These are phyloP conservation scores for Speoplatyrhinus poulsoni DNA, from an alignment of 2,113 vertebrate species.

Conservation along the genomic window DNA sequence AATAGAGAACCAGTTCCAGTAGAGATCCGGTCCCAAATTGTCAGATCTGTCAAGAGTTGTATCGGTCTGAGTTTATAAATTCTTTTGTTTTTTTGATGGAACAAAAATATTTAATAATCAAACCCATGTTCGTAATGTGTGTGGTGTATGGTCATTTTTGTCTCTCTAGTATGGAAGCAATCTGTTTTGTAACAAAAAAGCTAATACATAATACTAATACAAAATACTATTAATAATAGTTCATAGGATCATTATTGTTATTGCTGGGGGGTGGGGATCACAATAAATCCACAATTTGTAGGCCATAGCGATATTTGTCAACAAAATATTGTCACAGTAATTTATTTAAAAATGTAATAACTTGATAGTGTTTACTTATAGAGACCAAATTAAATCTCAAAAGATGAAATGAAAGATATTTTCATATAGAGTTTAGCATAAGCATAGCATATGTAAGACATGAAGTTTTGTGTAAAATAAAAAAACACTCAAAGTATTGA, in stretches of 20 bases:
- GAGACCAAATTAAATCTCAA: background rate
- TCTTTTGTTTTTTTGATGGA: constrained; percentile 52
- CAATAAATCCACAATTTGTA: no score
- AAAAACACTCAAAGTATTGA: background rate
- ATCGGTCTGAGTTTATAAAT: no score
- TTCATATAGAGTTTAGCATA: background rate
- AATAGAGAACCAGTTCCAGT: no score
- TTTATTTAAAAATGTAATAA: background rate
- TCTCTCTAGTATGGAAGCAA: no score
- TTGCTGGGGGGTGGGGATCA: background rate
- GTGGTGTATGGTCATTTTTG: no score
- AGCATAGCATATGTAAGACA: no score
- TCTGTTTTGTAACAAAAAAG: background rate
- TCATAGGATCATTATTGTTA: background rate
- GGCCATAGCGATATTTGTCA: background rate
- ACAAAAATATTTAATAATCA: no score
- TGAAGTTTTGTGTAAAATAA: background rate
- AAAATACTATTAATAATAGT: background rate
- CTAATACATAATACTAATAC: background rate
- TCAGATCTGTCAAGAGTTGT: no score
- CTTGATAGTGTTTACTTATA: background rate
- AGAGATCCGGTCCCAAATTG: no score
- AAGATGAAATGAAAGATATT: background rate
- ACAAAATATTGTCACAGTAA: background rate
- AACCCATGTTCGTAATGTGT: no score